Percentiles rank a stretch among this genome's conserved stretches.
These are phyloP conservation scores for Mamestra configurata DNA, from an alignment of 1,140 invertebrate genomes.

Conservation along the genomic window DNA sequence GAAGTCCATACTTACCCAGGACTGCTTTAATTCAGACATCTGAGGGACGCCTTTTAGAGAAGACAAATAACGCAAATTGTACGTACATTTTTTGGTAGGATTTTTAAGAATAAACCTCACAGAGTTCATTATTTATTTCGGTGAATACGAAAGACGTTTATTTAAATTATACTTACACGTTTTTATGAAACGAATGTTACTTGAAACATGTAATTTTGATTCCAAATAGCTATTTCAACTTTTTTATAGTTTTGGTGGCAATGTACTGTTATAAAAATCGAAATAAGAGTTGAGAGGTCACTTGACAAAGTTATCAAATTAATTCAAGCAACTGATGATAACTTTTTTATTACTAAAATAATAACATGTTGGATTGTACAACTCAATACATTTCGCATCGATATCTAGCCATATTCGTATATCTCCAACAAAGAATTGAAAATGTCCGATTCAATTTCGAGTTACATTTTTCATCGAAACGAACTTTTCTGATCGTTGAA, in stretches of 20 bases:
- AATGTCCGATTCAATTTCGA: neutral
- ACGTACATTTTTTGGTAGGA: neutral
- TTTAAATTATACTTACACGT: slow-evolving; percentile 15
- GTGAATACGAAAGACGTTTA: slow-evolving; percentile 13
- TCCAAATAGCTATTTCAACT: neutral
- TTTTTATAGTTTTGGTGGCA: neutral
- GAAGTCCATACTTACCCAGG: slow-evolving; percentile 23
- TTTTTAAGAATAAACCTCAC: slow-evolving; percentile 14
- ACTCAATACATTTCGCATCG: neutral
- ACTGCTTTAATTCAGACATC: slow-evolving; percentile 17
- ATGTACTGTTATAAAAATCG: neutral
- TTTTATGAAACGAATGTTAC: neutral
- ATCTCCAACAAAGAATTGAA: neutral
- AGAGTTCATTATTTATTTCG: slow-evolving; percentile 15
- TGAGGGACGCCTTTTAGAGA: slow-evolving; percentile 1
- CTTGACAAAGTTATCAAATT: neutral
- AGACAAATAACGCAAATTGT: neutral
- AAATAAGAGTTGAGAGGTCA: neutral
- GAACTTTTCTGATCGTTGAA: neutral
- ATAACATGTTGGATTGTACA: neutral
- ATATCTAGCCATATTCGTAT: neutral
- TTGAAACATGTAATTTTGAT: neutral
- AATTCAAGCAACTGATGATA: neutral
- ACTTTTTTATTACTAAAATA: neutral
- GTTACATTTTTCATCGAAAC: neutral